Conservation (phyloP, 1,140 invertebrate genomes). For the Himalopsyche phryganea region DNA sequence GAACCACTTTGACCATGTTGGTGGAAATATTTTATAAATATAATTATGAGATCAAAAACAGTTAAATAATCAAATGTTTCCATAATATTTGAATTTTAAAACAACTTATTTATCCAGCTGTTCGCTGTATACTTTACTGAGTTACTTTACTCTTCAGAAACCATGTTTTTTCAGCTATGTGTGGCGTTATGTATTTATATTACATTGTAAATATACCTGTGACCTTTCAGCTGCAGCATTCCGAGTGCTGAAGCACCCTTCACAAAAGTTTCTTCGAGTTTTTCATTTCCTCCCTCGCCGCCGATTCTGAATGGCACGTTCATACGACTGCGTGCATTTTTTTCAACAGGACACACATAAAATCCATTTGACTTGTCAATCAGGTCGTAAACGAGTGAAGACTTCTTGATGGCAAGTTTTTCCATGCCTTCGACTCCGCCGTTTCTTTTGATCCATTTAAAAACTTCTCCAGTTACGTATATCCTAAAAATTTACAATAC, state of each 20-base stretch:
- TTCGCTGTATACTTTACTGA: no score
- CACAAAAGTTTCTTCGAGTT: slow-evolving; percentile 84
- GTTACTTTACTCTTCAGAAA: no score
- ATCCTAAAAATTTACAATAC: slow-evolving; percentile 65
- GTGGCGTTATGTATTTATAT: no score
- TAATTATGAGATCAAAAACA: no score
- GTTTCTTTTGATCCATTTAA: slow-evolving; percentile 86
- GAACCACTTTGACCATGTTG: no score
- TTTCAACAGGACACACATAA: slow-evolving; percentile 74
- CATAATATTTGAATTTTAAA: no score
- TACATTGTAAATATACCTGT: slow-evolving; percentile 78
- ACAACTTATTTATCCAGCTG: no score
- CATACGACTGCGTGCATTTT: slow-evolving; percentile 72
- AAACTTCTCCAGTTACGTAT: slow-evolving; percentile 85
- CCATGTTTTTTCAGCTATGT: no score
- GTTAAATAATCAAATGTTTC: no score
- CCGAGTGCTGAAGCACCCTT: slow-evolving; percentile 69
- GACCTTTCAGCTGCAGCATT: slow-evolving; percentile 92
- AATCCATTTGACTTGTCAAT: slow-evolving; percentile 88
- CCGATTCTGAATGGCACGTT: slow-evolving; percentile 91
- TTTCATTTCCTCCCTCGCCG: slow-evolving; percentile 64
- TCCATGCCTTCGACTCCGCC: slow-evolving; percentile 87
- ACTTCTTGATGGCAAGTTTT: slow-evolving; percentile 66
- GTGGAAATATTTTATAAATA: no score
- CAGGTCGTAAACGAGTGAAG: slow-evolving; percentile 74